Base-by-base conservation (phyloP, 2,888 invertebrate species). In the Amblyjoppa proteus region DNA sequence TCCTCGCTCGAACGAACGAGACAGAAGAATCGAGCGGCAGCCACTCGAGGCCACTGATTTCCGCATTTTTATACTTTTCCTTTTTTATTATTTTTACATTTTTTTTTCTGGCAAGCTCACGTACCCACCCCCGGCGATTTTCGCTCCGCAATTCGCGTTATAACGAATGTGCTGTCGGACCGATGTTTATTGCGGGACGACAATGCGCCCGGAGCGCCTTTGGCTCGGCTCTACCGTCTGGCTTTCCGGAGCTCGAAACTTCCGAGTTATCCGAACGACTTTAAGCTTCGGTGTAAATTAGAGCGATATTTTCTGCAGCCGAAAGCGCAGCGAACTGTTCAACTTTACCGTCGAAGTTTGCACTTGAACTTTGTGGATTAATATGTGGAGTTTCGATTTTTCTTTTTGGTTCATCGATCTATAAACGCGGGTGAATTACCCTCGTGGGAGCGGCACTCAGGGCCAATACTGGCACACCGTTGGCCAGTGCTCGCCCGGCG, bases 141-240 rank as follows among this genome's bases (percentile, higher is more conserved):
- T 71, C 61, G 49, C 70, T 31, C 28, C 6, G 69, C 64, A 51
- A 81, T 82, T 81, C 78, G 25, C 74, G 61, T 58, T 58, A 69
- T 56, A 71, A 71, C 68, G 71, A 84, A 84, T 76, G 56, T 73
- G 45, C 51, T 13, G 78, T 53, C 51, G 9, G 13, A 70, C 25
- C 74, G 78, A 85, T 82, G 74, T 85, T 81, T 81, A 82, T 81
- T 85, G 84, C 84, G 81, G 64, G 70, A 74, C 84, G 84, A 81
- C 78, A 70, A 85, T 78, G 25, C 49, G 71, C 61, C 58, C 49
- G n/a, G 45, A 70, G 64, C 68, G 7, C n/a, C 66, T 84, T 68
- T 81, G 80, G 69, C 79, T 45, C 70, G 69, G 28, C 61, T 20
- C 64, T 11, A 64, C 45, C 49, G 49, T 75, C 74, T 75, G 61